Conservation (phyloP, 2,797 vertebrate species). For the Apogon hyalosoma region DNA sequence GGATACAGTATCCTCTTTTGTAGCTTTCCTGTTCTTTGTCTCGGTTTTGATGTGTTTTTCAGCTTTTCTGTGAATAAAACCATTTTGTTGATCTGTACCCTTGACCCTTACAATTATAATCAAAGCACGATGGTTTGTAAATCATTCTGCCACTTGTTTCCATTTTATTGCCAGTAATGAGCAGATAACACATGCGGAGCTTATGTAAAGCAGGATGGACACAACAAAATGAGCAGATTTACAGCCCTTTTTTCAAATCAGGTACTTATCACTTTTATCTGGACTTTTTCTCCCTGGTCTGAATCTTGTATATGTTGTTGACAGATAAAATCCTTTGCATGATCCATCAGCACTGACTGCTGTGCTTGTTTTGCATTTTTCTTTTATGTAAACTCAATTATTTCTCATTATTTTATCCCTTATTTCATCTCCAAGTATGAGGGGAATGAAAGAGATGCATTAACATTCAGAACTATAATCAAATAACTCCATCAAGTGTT, state of each 20-base stretch:
- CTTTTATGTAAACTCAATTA: constrained; percentile 6
- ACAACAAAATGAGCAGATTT: neutral
- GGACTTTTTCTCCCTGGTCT: constrained; percentile 29
- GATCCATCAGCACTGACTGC: constrained; percentile 43
- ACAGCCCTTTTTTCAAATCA: neutral
- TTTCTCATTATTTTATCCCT: constrained; percentile 10
- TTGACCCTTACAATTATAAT: constrained; percentile 23
- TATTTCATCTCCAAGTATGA: neutral
- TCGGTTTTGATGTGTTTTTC: neutral
- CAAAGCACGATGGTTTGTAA: constrained; percentile 16
- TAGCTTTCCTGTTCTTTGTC: neutral
- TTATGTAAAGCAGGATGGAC: neutral
- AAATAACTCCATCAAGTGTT: neutral
- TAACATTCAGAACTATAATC: neutral
- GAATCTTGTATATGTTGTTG: constrained; percentile 32
- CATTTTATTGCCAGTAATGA: constrained; percentile 8
- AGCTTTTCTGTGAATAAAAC: constrained; percentile 3
- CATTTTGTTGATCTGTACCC: constrained; percentile 11
- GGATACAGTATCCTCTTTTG: neutral
- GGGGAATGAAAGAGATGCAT: neutral
- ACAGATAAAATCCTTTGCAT: constrained; percentile 10
- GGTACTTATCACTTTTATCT: neutral
- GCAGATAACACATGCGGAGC: constrained; percentile 12
- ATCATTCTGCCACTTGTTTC: constrained; percentile 20
- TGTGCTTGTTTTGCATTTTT: constrained; percentile 14